These are phyloP conservation scores for Murina feae DNA, from an alignment of 2,113 vertebrate genomes.

Conservation along the genomic window DNA sequence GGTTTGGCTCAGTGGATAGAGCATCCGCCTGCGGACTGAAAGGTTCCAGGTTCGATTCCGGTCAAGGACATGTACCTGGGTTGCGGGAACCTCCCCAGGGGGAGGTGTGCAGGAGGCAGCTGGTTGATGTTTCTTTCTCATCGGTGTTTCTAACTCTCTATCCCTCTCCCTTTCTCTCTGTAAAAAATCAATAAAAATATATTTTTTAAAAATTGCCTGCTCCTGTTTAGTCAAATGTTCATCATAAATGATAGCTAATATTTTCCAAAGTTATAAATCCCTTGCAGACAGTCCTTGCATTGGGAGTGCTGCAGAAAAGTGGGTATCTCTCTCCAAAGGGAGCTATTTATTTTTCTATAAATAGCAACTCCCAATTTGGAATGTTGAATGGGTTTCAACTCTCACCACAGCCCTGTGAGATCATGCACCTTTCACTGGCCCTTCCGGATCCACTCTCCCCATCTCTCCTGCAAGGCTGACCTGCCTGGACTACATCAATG, in stretches of 20 bases:
- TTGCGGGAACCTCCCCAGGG: too few relatives aligned
- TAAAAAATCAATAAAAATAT: too few relatives aligned
- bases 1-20: too few relatives aligned
- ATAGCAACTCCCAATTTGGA: background rate
- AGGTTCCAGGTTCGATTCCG: too few relatives aligned
- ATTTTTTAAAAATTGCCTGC: too few relatives aligned
- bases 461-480: background rate
- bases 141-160: too few relatives aligned
- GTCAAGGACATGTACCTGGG: too few relatives aligned
- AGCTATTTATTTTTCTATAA: slow-evolving; percentile 11
- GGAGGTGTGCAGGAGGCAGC: too few relatives aligned
- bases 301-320: background rate
- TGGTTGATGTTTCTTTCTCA: too few relatives aligned
- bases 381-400: background rate
- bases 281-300: background rate
- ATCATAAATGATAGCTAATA: background rate
- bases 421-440: background rate
- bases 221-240: slow-evolving; percentile 10
- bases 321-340: background rate
- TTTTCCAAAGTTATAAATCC: background rate
- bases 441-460: background rate
- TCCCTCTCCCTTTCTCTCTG: too few relatives aligned
- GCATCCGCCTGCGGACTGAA: too few relatives aligned
- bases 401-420: background rate
- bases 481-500: background rate